Evolutionary conservation across 2,888 invertebrate genomes (phyloP), one percentile per base, ranked within the genome.

Genomic region (Polyploca ridens): DNA sequence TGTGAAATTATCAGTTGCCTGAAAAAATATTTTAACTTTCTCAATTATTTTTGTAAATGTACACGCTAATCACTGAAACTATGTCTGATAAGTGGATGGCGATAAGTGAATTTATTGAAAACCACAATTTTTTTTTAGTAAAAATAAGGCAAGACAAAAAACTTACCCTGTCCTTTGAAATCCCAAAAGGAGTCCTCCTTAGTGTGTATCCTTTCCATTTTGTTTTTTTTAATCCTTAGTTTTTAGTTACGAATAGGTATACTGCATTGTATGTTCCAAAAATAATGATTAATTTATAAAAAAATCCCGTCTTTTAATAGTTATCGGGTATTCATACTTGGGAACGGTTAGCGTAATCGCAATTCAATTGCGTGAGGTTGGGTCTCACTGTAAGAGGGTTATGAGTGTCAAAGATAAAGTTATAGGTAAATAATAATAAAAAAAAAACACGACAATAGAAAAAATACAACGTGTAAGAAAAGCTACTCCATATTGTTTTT

Each of bases 91-190:
- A 27, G 27, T 27, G 1, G 27, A 27, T 27, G 35, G 35, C 35
- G 35, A 35, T 7, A 35, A 35, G 35, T 35, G 7, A 35, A 35
- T 0, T 4, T 35, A 5, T 35, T 7, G 35, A 35, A 35, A 35
- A 35, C 35, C 35, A 35, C 35, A 35, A 35, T n/a, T n/a, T n/a
- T n/a, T n/a, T n/a, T n/a, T n/a, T n/a, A n/a, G n/a, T n/a, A 35
- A 35, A 5, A 35, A 35, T 8, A 41, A 41, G 0, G 14, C 16
- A 33, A 58, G 63, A 38, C 13, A 46, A 7, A n/a, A 27, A 44
- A 64, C 75, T 72, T 71, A 83, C 84, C 74, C 64, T 76, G 67
- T 27, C 83, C 84, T 67, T 79, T 81, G 33, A 82, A 81, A 57
- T 82, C 76, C 84, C 82, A 84, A 62, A 82, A 73, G 1, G 78